Evolutionary conservation across 1,140 invertebrate species (phyloP), one percentile per base, ranked within the genome.

Genomic region (Pantala flavescens): DNA sequence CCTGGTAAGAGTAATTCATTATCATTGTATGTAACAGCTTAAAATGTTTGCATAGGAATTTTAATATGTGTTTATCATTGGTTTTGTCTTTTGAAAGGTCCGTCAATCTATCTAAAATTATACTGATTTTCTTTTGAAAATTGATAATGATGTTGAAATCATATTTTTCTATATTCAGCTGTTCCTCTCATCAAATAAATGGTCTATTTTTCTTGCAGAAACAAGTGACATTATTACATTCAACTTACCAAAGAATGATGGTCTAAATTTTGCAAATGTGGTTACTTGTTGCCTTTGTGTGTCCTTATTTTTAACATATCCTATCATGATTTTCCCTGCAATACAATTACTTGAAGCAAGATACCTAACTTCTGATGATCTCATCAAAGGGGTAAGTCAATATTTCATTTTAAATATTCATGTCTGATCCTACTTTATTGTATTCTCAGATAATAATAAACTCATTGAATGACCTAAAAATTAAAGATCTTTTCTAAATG

Each of bases 321-420:
- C 84, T 70, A 81, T 85, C 24, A 85, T 85, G 84, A 80, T 85
- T 73, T 85, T 84, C 76, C 84, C 84, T 43, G 84, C 84, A 14
- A 81, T 81, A 72, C 80, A 82, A 73, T 78, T 85, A 14, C 75
- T 84, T 28, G 83, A 85, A 21, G 24, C 79, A 79, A 79, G 71
- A 81, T 82, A 42, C 77, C 82, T 63, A 78, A 81, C 7, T 73
- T 78, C 49, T 7, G 23, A 28, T 24, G 78, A 79, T 74, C 77
- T 79, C 55, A 76, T 78, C 28, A 81, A 81, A 78, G 83, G 82
- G 74, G 83, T 84, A 78, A 79, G 81, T 81, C 63, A 63, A 42
- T 75, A 19, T 24, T 23, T 24, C 10, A 70, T 63, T 49, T 49
- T 11, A 49, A 11, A 16, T n/a, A n/a, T n/a, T n/a, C n/a, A n/a